Base-by-base conservation (phyloP, 53 echinoderm and acorn worm species). In the Arbacia lixula region DNA sequence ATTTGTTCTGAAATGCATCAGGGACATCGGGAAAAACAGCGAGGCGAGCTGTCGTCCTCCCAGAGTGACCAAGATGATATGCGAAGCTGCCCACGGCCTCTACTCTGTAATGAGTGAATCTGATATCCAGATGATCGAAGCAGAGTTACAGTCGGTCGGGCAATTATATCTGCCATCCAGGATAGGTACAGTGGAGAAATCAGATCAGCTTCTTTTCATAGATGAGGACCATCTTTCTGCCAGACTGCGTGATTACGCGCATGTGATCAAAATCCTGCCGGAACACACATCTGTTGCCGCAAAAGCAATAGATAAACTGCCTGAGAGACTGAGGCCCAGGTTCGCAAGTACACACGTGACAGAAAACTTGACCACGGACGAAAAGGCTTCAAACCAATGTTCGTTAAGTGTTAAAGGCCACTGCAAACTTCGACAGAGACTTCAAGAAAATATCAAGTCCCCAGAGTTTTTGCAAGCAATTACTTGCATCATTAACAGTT, bases 121-220 rank as follows among this genome's bases (percentile, higher is more conserved):
- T 3, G 65, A 61, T 64, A 6, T 30, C 16, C 12, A 16, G 30
- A 22, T 26, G 21, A 19, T 36, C 10, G 30, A 11, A 2, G 32
- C 68, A 29, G 53, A 31, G 35, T 88, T 88, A 20, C 3, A 1
- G 14, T 10, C 42, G 0, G 54, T 35, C 50, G 12, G 34, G 1
- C 33, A 3, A 11, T 35, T 88, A 28, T 84, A 84, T 30, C 66
- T 88, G n/a, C 83, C 84, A 34, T 88, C 88, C 0, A 63, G 17
- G 6, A 34, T 52, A 2, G 9, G 42, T 34, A 41, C 6, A 3
- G 29, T 88, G 20, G 42, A 37, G 8, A 61, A 36, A 84, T 84
- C 84, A 31, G 62, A 51, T 35, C 12, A 50, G 1, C 65, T 88
- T 3, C 51, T 63, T 26, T 61, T 68, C 26, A 84, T 74, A 12